phyloP scores from a whole-genome alignment of 2,888 invertebrate species.

The Sinelater perroti region DNA sequence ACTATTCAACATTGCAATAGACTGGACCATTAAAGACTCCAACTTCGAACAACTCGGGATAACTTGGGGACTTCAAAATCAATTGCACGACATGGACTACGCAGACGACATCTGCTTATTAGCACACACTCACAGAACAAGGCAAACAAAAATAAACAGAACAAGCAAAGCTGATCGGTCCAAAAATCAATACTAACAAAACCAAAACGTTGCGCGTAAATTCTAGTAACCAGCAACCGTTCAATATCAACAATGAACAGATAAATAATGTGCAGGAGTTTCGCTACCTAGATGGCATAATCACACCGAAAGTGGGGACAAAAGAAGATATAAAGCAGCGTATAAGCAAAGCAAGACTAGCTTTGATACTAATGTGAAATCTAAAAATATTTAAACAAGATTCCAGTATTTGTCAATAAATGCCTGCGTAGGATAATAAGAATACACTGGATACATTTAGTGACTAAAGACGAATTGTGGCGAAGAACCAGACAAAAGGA shows the following conservation, averaged over 20 bases:
- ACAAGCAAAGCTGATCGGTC: not conserved
- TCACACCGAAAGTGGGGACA: too few relatives aligned
- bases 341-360: not conserved
- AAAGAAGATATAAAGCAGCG: not conserved
- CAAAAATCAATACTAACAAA: not conserved
- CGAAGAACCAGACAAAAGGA: not conserved
- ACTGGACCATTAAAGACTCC: too few relatives aligned
- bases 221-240: not conserved
- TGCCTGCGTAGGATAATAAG: not conserved
- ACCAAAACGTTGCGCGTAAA: not conserved
- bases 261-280: not conserved
- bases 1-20: too few relatives aligned
- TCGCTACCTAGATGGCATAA: too few relatives aligned
- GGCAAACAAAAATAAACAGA: too few relatives aligned
- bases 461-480: not conserved
- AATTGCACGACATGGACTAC: not conserved
- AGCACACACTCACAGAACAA: too few relatives aligned
- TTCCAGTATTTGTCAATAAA: slow-evolving; percentile 1
- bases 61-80: not conserved
- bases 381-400: slow-evolving; percentile 1
- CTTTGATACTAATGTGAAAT: not conserved
- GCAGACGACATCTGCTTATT: too few relatives aligned
- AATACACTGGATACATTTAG: not conserved
- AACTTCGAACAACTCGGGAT: not conserved
- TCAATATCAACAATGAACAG: not conserved